Evolutionary conservation across 2,797 vertebrate species (phyloP).

Genomic region (Lagodon rhomboides): DNA sequence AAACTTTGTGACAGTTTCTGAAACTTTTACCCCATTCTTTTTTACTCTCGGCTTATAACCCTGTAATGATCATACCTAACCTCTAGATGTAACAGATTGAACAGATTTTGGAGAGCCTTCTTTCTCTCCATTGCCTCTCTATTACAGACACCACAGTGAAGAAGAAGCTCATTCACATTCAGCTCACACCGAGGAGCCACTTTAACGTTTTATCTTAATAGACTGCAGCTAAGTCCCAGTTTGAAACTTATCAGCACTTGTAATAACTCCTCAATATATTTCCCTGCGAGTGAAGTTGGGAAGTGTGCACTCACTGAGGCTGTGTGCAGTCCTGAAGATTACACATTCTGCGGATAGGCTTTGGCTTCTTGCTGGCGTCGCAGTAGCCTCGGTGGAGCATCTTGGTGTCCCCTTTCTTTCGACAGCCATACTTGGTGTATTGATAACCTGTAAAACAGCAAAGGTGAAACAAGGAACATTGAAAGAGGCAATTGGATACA

Average conservation of each 20-base stretch:
- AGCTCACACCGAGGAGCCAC: background rate
- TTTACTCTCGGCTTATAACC: too few relatives aligned
- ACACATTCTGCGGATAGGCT: conserved; percentile 96
- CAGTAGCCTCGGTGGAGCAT: conserved; percentile 96
- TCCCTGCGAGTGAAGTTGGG: background rate
- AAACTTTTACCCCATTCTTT: too few relatives aligned
- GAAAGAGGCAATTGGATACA: too few relatives aligned
- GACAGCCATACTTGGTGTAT: conserved; percentile 96
- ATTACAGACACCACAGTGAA: background rate
- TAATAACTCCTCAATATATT: background rate
- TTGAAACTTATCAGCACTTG: background rate
- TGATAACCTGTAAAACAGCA: conserved; percentile 88
- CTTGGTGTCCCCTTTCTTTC: conserved; percentile 94
- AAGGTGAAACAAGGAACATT: too few relatives aligned
- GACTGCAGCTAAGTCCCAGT: background rate
- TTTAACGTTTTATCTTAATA: conserved; percentile 6
- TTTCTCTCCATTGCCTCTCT: background rate
- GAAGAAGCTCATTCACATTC: background rate
- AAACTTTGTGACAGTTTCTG: background rate
- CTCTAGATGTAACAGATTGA: background rate
- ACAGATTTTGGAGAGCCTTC: background rate
- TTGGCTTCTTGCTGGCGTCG: conserved; percentile 94
- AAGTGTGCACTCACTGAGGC: conserved; percentile 89
- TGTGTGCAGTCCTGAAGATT: conserved; percentile 96
- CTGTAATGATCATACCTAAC: background rate